Evolutionary conservation across 2,888 invertebrate genomes (phyloP).

Genomic region (Rhingia rostrata): DNA sequence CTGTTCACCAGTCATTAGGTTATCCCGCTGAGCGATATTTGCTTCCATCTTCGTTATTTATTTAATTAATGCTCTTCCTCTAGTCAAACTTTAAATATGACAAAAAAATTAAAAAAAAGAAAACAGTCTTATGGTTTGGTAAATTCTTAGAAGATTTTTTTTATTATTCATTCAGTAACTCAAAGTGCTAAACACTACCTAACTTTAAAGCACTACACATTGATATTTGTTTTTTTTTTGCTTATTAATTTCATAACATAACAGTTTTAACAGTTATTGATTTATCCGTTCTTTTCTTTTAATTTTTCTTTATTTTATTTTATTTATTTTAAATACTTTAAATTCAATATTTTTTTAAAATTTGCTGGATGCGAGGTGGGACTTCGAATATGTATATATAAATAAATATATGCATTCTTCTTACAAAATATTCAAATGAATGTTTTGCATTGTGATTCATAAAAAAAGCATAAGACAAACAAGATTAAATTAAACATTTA

Average conservation of each 20-base stretch:
- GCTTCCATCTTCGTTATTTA: no score
- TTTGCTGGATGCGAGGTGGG: slow-evolving; percentile 64
- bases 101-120: not conserved
- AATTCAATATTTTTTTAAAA: not conserved
- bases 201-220: slow-evolving; percentile 73
- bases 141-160: slow-evolving; percentile 44
- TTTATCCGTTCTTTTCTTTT: slow-evolving; percentile 32
- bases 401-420: not conserved
- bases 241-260: slow-evolving; percentile 55
- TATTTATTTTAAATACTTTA: slow-evolving; percentile 8
- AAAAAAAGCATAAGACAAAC: no score
- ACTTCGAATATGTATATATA: slow-evolving; percentile 32
- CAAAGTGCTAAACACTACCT: slow-evolving; percentile 73
- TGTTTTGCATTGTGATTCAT: no score
- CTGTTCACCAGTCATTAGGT: no score
- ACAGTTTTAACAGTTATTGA: slow-evolving; percentile 62
- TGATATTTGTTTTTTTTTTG: slow-evolving; percentile 58
- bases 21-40: no score
- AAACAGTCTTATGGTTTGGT: not conserved
- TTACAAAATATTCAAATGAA: not conserved
- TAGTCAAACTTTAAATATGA: no score
- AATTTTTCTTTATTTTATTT: slow-evolving; percentile 30
- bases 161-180: slow-evolving; percentile 68
- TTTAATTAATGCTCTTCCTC: no score
- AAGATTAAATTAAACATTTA: no score